A percentile compares a stretch with the other conserved stretches of the same genome.
Conservation (phyloP, 2,888 invertebrate species). For the Agonopterix arenella region DNA sequence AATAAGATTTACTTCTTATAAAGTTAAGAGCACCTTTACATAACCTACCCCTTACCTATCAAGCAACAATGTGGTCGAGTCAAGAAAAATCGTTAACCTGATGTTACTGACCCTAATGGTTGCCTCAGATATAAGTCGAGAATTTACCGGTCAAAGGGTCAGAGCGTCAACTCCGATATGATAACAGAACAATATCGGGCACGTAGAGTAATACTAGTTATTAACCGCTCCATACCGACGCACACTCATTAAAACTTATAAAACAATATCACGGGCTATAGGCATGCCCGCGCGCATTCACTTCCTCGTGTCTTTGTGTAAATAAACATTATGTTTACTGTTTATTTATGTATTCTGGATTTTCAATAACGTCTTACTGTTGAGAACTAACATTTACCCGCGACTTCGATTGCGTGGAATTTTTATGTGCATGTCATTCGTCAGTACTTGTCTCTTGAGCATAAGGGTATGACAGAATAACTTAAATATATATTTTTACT, state of each 20-base stretch:
- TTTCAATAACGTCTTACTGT: no score
- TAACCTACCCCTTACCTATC: no score
- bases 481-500: no score
- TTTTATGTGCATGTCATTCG: no score
- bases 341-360: no score
- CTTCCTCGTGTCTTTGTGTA: constrained; percentile 4
- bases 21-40: no score
- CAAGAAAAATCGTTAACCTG: constrained; percentile 26
- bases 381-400: no score
- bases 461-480: no score
- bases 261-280: constrained; percentile 6
- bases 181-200: constrained; percentile 49
- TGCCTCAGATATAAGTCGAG: constrained; percentile 60
- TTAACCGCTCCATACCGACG: constrained; percentile 22
- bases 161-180: constrained; percentile 31
- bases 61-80: neutral
- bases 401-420: no score
- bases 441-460: no score
- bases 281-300: neutral
- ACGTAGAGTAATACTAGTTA: constrained; percentile 35
- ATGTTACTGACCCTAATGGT: constrained; percentile 57
- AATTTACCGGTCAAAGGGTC: constrained; percentile 64
- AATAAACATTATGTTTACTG: no score
- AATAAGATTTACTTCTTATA: no score
- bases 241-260: neutral